Base-by-base conservation (phyloP, 2,888 invertebrate genomes). In the Tenthredo mesomela region DNA sequence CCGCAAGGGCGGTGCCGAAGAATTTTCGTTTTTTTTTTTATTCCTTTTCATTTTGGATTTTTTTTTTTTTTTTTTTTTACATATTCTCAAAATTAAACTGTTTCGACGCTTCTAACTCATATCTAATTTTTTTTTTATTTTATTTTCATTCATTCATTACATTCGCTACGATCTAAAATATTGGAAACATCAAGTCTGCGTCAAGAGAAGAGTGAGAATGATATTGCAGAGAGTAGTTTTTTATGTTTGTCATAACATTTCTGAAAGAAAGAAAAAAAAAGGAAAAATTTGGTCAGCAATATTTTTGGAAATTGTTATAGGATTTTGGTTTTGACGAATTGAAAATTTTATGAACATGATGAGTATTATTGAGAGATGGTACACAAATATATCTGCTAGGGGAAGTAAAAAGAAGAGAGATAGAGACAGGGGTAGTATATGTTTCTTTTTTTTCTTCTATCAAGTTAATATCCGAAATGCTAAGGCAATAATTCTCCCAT, bases 261-360 rank as follows among this genome's bases (percentile, higher is more conserved):
- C 33, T 84, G 43, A 21, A 21, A 77, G 54, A 78, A 70, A 65
- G 47, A 47, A 40, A 33, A 18, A 61, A 25, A 37, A 78, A 86
- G 86, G 88, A 88, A 88, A 87, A 88, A 88, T 89, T 86, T 87
- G 86, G 86, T 86, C 85, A 85, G 86, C 86, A 87, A 87, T 88
- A 88, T 88, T 89, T 89, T 89, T 89, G 87, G 86, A 87, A 89
- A 89, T 86, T n/a, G 9, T 67, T 25, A 33, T 2, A 67, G 18
- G 5, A 9, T 15, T 37, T 37, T 2, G 33, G 37, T 70, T 33
- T 61, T 6, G 61, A 61, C 9, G 25, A 25, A 29, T 33, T 33
- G n/a, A 37, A 70, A n/a, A 70, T 25, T 70, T 70, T 70, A 37
- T 40, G 7, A 70, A 70, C 37, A n/a, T 37, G n/a, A 70, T n/a